phyloP scores from a whole-genome alignment of 2,888 invertebrate species.

The Orchestes rusci region DNA sequence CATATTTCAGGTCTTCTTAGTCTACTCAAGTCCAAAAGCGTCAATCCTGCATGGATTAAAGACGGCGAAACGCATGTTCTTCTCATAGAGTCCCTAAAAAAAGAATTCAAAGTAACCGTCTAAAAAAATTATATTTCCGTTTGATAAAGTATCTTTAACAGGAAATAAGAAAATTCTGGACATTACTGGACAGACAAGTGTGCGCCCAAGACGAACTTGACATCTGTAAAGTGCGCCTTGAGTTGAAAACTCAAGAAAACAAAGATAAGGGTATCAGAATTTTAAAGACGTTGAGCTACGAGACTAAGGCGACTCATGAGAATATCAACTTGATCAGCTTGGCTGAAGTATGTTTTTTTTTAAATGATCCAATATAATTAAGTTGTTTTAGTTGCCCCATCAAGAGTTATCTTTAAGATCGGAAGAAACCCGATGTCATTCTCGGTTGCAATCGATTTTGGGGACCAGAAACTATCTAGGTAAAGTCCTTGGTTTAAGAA shows the following conservation, averaged over 20 bases:
- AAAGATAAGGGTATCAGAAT: conserved; percentile 25
- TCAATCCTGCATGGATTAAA: conserved; percentile 38
- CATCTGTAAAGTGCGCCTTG: conserved; percentile 59
- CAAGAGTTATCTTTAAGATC: conserved; percentile 34
- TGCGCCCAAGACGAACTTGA: conserved; percentile 64
- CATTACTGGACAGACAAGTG: conserved; percentile 40
- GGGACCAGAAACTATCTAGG: conserved; percentile 56
- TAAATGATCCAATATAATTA: not conserved
- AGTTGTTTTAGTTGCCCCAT: conserved; percentile 34
- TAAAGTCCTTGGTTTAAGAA: conserved; percentile 1
- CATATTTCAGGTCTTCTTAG: conserved; percentile 42
- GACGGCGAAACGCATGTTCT: conserved; percentile 50
- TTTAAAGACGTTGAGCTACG: conserved; percentile 38
- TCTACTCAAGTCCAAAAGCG: conserved; percentile 42
- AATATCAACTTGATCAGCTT: conserved; percentile 41
- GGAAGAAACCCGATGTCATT: conserved; percentile 37
- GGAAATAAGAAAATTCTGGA: conserved; percentile 42
- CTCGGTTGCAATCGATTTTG: conserved; percentile 47
- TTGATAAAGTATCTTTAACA: too few species aligned
- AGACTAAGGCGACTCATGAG: conserved; percentile 37
- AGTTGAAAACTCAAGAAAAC: conserved; percentile 40
- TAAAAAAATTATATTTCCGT: too few species aligned
- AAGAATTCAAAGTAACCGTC: conserved; percentile 57
- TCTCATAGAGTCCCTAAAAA: conserved; percentile 54
- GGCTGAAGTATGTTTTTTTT: conserved; percentile 37